Percentiles rank a stretch among this genome's conserved stretches.
Conservation (phyloP, 2,888 invertebrate species). For the Embidobia sp. region DNA sequence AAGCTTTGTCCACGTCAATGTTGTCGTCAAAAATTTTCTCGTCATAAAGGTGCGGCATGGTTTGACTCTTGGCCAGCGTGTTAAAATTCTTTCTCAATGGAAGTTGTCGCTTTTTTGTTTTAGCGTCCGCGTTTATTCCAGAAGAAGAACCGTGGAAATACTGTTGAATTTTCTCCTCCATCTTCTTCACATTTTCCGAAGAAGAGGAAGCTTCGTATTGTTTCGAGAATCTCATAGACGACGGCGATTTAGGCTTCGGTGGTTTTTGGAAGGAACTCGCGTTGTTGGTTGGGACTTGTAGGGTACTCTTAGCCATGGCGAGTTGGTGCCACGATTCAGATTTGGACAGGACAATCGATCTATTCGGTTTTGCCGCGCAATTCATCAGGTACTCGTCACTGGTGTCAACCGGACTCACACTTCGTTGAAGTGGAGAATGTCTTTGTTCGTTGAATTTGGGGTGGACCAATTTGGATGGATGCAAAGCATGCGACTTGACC, state of each 20-base stretch:
- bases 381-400: slow-evolving; percentile 79
- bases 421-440: slow-evolving; percentile 66
- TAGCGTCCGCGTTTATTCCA: slow-evolving; percentile 63
- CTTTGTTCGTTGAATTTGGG: slow-evolving; percentile 64
- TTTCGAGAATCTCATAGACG: slow-evolving; percentile 88
- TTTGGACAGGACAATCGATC: slow-evolving; percentile 83
- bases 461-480: slow-evolving; percentile 65
- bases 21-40: slow-evolving; percentile 84
- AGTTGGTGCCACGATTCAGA: slow-evolving; percentile 92
- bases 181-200: slow-evolving; percentile 75
- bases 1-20: slow-evolving; percentile 93
- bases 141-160: slow-evolving; percentile 76
- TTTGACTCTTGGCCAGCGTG: slow-evolving; percentile 88
- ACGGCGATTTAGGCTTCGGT: slow-evolving; percentile 88
- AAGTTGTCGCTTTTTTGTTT: slow-evolving; percentile 63
- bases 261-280: slow-evolving; percentile 76
- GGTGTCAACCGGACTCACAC: slow-evolving; percentile 71
- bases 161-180: slow-evolving; percentile 79
- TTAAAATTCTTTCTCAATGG: slow-evolving; percentile 76
- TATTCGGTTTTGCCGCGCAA: slow-evolving; percentile 75
- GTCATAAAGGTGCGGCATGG: slow-evolving; percentile 88
- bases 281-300: slow-evolving; percentile 75
- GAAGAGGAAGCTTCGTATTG: slow-evolving; percentile 87
- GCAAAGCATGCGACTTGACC: slow-evolving; percentile 68
- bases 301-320: slow-evolving; percentile 78